Conservation (phyloP, 2,113 vertebrate genomes). For the Peromyscus polionotus region DNA sequence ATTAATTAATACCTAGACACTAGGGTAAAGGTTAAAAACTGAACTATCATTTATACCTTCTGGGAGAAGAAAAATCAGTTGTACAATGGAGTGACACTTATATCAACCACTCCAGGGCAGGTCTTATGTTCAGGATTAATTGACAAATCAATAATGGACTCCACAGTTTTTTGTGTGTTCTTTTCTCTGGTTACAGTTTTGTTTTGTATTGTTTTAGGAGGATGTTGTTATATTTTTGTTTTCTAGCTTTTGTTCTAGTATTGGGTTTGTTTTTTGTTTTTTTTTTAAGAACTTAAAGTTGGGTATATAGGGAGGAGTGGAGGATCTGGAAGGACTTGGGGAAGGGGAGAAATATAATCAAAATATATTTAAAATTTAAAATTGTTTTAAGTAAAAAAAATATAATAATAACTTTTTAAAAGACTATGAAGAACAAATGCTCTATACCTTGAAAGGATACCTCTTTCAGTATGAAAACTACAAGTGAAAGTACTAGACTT, state of each 20-base stretch:
- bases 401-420: not conserved
- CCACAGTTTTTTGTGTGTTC: not conserved
- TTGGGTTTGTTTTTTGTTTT: not conserved
- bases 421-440: constrained; percentile 10
- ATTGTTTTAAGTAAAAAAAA: not conserved
- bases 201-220: not conserved
- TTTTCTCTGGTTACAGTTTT: not conserved
- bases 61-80: not conserved
- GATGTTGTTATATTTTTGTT: not conserved
- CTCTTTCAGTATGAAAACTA: constrained; percentile 39
- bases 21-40: not conserved
- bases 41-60: not conserved
- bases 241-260: not conserved
- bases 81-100: no score
- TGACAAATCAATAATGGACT: not conserved
- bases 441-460: constrained; percentile 18
- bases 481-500: not conserved
- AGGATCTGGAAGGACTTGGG: not conserved
- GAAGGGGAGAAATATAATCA: not conserved
- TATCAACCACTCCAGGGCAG: no score
- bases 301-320: not conserved
- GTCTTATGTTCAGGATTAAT: not conserved
- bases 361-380: not conserved
- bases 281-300: not conserved
- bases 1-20: not conserved